Evolutionary conservation across 2,113 vertebrate species (phyloP), one percentile per base, ranked within the genome.

Genomic region (Scatophagus argus): DNA sequence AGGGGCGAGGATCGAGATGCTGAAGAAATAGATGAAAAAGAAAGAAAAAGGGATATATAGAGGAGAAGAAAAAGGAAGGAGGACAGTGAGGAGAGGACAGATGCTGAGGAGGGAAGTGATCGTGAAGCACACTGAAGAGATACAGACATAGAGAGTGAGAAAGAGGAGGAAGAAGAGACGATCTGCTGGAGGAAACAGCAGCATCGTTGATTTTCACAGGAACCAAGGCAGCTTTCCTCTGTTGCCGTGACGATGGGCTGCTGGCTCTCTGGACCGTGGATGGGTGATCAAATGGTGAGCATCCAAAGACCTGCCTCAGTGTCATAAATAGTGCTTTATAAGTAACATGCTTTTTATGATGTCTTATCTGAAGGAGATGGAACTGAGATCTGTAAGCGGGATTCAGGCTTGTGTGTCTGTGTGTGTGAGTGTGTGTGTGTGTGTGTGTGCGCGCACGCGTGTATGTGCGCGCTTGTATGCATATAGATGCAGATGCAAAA

Each of bases 201-300:
- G 84, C 71, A 52, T 87, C 34, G 51, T 8, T 61, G 70, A 81
- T 90, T 88, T 82, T 70, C 64, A 49, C 23, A 54, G 69, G 64
- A 78, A 52, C 46, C 39, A 52, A 71, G 77, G 83, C 81, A 60
- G 76, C 74, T 74, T 13, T 75, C 66, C 78, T 80, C 87, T 78
- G 89, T 89, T 85, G 84, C 87, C 47, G 84, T 90, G 87, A 84
- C 87, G 65, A 93, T 93, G 92, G 92, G 92, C 85, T 93, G 92
- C 82, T 93, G 92, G 92, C 88, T 93, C 54, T 93, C 92, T 25
- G 92, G 92, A 86, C 92, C 90, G 43, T 93, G 92, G 92, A 89
- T 89, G 88, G 84, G 83, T 0, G 92, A 93, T 63, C 89, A 87
- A 77, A 88, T 68, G 87, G 92, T 93, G 56, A 88, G 87, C 3